Percentiles rank a stretch among this genome's conserved stretches.
Conservation (phyloP, 2,888 invertebrate species). For the Boloria selene region DNA sequence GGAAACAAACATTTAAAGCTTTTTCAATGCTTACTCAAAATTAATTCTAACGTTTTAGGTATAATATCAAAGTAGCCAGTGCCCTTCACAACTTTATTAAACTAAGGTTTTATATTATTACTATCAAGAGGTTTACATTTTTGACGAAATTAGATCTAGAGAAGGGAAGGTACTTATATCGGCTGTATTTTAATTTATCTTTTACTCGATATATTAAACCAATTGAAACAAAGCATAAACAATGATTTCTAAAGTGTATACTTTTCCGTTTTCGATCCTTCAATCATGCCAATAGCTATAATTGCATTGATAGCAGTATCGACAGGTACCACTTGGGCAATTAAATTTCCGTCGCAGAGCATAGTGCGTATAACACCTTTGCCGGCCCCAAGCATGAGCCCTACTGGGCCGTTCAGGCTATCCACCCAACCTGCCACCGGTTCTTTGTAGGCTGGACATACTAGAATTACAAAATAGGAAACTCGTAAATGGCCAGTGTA, state of each 20-base stretch:
- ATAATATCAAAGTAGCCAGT: no score
- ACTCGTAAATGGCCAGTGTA: no score
- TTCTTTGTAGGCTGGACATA: slow-evolving; percentile 80
- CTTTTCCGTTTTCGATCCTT: slow-evolving; percentile 76
- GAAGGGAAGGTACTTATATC: no score
- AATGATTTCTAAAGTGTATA: slow-evolving; percentile 46
- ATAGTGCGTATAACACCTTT: slow-evolving; percentile 94
- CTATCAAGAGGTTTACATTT: no score
- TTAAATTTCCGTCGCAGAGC: slow-evolving; percentile 86
- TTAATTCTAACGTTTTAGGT: no score
- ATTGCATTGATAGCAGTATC: slow-evolving; percentile 91
- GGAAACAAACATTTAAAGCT: slow-evolving; percentile 8
- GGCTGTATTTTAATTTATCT: no score
- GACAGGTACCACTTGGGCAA: slow-evolving; percentile 89
- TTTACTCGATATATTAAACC: no score
- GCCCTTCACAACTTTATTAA: no score
- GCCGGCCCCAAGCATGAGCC: slow-evolving; percentile 89
- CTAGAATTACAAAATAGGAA: slow-evolving; percentile 51
- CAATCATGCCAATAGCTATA: slow-evolving; percentile 87
- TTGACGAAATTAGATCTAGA: no score
- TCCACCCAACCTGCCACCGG: slow-evolving; percentile 95
- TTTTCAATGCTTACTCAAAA: no score
- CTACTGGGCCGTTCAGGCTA: slow-evolving; percentile 94
- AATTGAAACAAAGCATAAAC: no score
- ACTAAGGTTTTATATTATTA: background rate